Percentiles rank a stretch among this genome's conserved stretches.
phyloP scores from a whole-genome alignment of 2,797 vertebrate genomes.

The Toxotes lorentzi region DNA sequence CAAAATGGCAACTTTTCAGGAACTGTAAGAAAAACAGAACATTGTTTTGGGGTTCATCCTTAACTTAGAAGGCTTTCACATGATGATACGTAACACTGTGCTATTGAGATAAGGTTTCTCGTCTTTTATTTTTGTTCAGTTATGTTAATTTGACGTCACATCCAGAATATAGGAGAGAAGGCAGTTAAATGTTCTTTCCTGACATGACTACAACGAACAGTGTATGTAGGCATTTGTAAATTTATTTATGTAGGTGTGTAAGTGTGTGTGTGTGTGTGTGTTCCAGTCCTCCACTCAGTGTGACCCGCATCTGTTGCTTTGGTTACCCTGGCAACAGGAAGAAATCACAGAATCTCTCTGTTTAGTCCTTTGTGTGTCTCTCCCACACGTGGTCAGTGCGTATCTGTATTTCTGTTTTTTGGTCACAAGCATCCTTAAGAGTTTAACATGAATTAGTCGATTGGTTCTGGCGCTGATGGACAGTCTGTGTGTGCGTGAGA shows the following conservation, averaged over 20 bases:
- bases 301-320: constrained; percentile 91
- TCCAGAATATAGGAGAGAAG: neutral
- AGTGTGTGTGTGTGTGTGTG: neutral
- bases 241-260: neutral
- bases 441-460: neutral
- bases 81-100: neutral
- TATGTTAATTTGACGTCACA: neutral
- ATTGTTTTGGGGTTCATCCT: too few relatives aligned
- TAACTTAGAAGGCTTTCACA: neutral
- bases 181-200: neutral
- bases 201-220: neutral
- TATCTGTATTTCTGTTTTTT: constrained; percentile 12
- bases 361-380: constrained; percentile 43
- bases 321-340: constrained; percentile 93
- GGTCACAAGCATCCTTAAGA: neutral
- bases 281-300: constrained; percentile 82
- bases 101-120: too few relatives aligned
- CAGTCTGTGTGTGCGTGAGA: neutral
- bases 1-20: constrained; percentile 10
- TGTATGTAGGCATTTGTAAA: neutral
- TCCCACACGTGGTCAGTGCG: constrained; percentile 57
- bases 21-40: neutral
- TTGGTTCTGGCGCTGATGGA: neutral
- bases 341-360: constrained; percentile 67
- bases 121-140: neutral